Base-by-base conservation (phyloP, 1,140 invertebrate species). In the Drosophila bocqueti region DNA sequence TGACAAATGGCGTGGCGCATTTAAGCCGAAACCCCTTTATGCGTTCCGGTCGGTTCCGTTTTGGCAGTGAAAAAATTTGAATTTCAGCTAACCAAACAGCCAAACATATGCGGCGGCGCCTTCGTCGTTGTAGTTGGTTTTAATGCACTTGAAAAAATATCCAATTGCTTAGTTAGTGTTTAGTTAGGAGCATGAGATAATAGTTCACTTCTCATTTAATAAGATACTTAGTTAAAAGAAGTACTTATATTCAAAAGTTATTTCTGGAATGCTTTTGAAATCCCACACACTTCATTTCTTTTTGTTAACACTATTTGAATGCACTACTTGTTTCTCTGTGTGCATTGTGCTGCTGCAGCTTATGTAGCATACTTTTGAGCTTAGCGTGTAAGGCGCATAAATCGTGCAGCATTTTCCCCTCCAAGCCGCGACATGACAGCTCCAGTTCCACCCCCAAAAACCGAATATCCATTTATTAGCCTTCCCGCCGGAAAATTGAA, bases 1-100 rank as follows among this genome's bases (percentile, higher is more conserved):
- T 91, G 89, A 91, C 90, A 91, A 91, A 91, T 91, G 89, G 86
- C 73, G 87, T 86, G 79, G 86, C 85, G 75, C 79, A 79, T 85
- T 90, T 90, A 90, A 90, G 85, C 85, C 81, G 62, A 45, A 69
- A 84, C 82, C 84, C 84, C 84, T 79, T 84, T 87, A 78, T 59
- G 76, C 60, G 61, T 50, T 65, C 50, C 71, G 38, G 40, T 73
- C 52, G 46, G 72, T 71, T 55, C 52, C 52, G 52, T 55, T 38
- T 76, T 77, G 67, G 76, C 49, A 63, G 68, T 71, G 79, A 82
- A 82, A 82, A 90, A 90, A 89, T 90, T 90, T 90, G 85, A 90
- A 90, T 90, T 85, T 90, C 85, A 85, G 85, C 85, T 90, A 85
- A 90, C 66, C 74, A 65, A 83, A 81, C 69, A 76, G 57, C 49